Conservation (phyloP, 2,888 invertebrate species). For the Plemyria rubiginata region DNA sequence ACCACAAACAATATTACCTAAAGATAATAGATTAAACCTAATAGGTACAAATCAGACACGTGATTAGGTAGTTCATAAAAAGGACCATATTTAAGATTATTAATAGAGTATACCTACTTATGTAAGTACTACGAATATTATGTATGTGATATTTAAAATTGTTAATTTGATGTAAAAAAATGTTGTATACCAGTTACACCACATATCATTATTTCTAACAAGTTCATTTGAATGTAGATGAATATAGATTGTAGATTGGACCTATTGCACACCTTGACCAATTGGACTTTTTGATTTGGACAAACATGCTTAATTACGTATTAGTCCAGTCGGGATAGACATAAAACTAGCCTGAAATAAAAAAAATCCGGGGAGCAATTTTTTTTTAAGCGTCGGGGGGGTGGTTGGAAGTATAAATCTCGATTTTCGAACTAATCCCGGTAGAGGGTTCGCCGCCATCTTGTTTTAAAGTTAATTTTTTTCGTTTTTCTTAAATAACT, state of each 20-base stretch:
- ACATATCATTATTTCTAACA: slow-evolving; percentile 82
- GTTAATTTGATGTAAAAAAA: slow-evolving; percentile 76
- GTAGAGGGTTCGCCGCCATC: too few species aligned
- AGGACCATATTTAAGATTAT: slow-evolving; percentile 78
- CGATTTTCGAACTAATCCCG: too few species aligned
- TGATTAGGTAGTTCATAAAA: slow-evolving; percentile 64
- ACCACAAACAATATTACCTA: slow-evolving; percentile 19
- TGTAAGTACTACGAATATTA: slow-evolving; percentile 82
- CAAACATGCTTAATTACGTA: too few species aligned
- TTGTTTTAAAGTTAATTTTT: too few species aligned
- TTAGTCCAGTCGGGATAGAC: too few species aligned
- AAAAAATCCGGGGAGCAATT: too few species aligned
- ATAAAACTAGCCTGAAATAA: too few species aligned
- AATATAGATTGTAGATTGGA: too few species aligned
- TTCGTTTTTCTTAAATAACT: too few species aligned
- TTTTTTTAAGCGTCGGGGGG: too few species aligned
- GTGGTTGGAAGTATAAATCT: too few species aligned
- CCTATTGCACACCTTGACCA: not conserved
- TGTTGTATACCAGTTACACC: slow-evolving; percentile 66
- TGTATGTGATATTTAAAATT: slow-evolving; percentile 82
- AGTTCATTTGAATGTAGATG: slow-evolving; percentile 49
- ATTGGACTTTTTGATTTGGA: not conserved
- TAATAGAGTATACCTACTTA: slow-evolving; percentile 63
- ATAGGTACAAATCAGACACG: slow-evolving; percentile 55
- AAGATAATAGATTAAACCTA: slow-evolving; percentile 18